Evolutionary conservation across 30 jellyfish, hydroid and myxozoan genomes (phyloP), one percentile per base, ranked within the genome.

Genomic region (Calvadosia cruxmelitensis): DNA sequence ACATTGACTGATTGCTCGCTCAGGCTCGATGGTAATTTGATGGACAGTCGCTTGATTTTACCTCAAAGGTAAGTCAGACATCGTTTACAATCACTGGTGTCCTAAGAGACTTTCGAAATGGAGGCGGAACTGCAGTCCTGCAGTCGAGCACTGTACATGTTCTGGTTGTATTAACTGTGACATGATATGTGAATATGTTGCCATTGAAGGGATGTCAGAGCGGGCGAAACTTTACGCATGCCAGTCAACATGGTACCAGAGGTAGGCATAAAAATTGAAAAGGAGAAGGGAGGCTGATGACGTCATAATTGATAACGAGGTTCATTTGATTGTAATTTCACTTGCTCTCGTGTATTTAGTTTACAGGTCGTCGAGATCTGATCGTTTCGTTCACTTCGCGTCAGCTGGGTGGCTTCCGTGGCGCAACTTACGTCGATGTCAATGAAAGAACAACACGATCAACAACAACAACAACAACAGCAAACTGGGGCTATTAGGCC

Each of bases 361-460:
- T 68, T 49, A 72, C 49, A 20, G 92, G 95, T 30, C 80, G 87
- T 34, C 76, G 86, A 67, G 92, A 84, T 33, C 66, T 84, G 57
- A 77, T 71, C 30, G 95, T 69, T 20, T 63, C 92, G 29, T 84
- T 84, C 68, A 67, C 95, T 27, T 84, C 92, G 20, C 66, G 63
- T 68, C 83, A 84, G 70, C 69, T 84, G 49, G 95, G 95, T 1
- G 95, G 95, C 7, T 77, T 84, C 42, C 70, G 74, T n/a, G 87
- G 92, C 27, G 77, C 85, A 10, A 74, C 82, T 30, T 84, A 67
- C 52, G 34, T 84, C 26, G 82, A 71, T 27, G 75, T 84, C 26
- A 12, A 57, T 20, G 20, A 20, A 5, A 42, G 20, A 5, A 42
- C 20, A 5, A 42, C 57, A 42, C 57, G 15, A 42, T 5, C 57